These are phyloP conservation scores for Itoplectis maculator DNA, from an alignment of 2,888 invertebrate species.

Conservation along the genomic window DNA sequence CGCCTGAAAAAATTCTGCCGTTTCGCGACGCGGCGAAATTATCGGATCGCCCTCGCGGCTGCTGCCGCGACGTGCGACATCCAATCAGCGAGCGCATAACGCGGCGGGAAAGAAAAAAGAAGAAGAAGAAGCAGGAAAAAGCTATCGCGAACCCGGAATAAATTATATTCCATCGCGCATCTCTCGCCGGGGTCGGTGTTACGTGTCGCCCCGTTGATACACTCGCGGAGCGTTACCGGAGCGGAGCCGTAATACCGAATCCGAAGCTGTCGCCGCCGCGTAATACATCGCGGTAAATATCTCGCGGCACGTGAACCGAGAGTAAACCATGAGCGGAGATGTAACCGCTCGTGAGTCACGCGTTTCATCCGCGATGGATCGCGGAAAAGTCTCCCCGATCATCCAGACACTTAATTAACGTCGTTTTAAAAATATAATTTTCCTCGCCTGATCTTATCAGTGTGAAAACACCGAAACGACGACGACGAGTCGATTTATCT, in stretches of 20 bases:
- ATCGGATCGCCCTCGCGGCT: background rate
- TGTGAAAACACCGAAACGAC: no score
- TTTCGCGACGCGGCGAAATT: background rate
- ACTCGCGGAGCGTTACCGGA: background rate
- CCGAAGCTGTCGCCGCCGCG: constrained; percentile 2
- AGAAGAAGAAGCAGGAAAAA: no score
- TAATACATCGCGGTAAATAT: constrained; percentile 4
- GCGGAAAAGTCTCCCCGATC: no score
- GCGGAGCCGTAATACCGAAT: background rate
- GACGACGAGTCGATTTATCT: no score
- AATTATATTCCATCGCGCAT: constrained; percentile 46
- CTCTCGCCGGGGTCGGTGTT: constrained; percentile 27
- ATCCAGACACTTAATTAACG: no score
- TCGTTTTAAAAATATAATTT: no score
- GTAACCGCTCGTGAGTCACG: constrained; percentile 9
- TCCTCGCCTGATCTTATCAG: no score
- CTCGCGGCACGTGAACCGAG: background rate
- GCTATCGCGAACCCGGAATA: constrained; percentile 49
- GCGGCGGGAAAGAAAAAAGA: background rate
- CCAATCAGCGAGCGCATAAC: constrained; percentile 29
- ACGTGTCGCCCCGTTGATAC: background rate
- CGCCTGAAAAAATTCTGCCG: background rate
- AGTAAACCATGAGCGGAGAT: constrained; percentile 40
- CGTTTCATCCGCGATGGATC: constrained; percentile 17
- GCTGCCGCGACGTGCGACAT: background rate